Evolutionary conservation across 2,113 vertebrate species (phyloP).

Genomic region (Picathartes gymnocephalus): DNA sequence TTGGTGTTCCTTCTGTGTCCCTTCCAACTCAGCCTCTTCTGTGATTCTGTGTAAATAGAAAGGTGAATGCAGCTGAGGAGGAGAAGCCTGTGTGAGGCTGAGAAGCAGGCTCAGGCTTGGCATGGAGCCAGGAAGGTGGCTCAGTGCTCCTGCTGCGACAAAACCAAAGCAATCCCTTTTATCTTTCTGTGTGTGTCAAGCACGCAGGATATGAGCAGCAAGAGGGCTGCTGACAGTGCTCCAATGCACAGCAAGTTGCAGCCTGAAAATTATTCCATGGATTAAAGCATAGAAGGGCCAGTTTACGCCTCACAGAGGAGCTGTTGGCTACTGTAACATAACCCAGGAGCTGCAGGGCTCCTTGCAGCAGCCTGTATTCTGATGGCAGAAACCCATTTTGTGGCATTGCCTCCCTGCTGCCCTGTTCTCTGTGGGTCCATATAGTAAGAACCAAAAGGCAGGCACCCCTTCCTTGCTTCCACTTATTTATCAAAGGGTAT

Average conservation of each 20-base stretch:
- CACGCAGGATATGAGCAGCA: rapidly evolving
- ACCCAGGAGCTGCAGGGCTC: neutral
- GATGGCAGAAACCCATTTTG: neutral
- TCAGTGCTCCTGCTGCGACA: rapidly evolving
- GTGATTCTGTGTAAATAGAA: neutral
- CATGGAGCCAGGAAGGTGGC: neutral
- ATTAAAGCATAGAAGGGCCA: neutral
- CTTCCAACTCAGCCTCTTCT: neutral
- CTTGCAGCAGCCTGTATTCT: neutral
- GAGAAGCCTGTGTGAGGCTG: neutral
- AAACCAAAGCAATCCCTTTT: neutral
- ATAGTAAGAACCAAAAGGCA: neutral
- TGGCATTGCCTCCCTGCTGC: neutral
- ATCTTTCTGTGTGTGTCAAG: neutral
- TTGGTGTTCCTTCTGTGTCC: neutral
- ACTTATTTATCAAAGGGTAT: neutral
- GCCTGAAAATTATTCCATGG: neutral
- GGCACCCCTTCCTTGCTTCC: neutral
- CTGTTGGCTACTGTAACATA: slow-evolving; percentile 11
- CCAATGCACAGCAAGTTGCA: neutral
- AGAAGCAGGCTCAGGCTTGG: neutral
- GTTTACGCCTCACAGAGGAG: slow-evolving; percentile 39
- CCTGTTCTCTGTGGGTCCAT: neutral
- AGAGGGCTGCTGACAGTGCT: neutral
- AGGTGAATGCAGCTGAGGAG: neutral